Percentiles rank a stretch among this genome's conserved stretches.
Evolutionary conservation across 1,140 invertebrate species (phyloP).

Genomic region (Drosophila simulans): DNA sequence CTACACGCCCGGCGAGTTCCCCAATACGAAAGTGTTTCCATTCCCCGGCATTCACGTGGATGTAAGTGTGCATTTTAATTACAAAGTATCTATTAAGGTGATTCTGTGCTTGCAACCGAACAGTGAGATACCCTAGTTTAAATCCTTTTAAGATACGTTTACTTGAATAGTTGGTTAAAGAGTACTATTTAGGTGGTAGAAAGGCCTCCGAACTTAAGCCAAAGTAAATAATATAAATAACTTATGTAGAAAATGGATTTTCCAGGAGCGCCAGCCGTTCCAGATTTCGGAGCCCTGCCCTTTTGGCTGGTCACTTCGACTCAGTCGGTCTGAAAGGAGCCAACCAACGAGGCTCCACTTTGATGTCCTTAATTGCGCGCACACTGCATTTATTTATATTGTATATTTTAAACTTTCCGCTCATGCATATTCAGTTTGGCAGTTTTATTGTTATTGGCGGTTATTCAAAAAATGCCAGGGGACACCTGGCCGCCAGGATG

Average conservation of each 20-base stretch:
- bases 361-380: constrained; percentile 73
- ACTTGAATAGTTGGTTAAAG: too few species aligned
- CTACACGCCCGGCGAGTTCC: constrained; percentile 89
- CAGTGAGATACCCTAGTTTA: neutral
- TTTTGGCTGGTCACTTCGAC: constrained; percentile 7
- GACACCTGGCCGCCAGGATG: constrained; percentile 46
- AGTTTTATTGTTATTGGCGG: constrained; percentile 80
- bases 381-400: constrained; percentile 78
- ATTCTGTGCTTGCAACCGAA: neutral
- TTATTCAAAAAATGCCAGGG: constrained; percentile 59
- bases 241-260: neutral
- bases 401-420: constrained; percentile 75
- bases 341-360: constrained; percentile 37
- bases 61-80: constrained; percentile 87
- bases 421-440: constrained; percentile 78
- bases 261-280: neutral
- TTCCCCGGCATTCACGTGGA: constrained; percentile 90
- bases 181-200: too few species aligned
- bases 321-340: constrained; percentile 11
- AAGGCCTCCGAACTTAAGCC: too few species aligned
- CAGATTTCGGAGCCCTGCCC: neutral
- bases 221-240: neutral
- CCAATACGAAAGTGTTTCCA: constrained; percentile 89
- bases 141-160: too few species aligned
- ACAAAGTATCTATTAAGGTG: neutral